These are phyloP conservation scores for Triops cancriformis DNA, from an alignment of 1,140 invertebrate genomes.

Conservation along the genomic window DNA sequence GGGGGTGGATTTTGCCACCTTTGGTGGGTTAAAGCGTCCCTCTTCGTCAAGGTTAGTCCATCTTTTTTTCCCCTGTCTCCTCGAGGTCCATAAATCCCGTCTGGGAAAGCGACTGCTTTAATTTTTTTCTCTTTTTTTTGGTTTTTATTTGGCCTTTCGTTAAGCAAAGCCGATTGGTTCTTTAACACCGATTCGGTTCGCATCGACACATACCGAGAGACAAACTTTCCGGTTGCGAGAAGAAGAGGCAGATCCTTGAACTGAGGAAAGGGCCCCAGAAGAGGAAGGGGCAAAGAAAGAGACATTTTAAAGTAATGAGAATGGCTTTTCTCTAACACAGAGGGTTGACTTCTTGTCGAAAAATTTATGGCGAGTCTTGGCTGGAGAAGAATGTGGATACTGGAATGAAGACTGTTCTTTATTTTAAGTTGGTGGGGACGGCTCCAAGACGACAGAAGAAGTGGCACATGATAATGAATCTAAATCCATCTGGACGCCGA, in stretches of 20 bases:
- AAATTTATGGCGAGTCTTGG: neutral
- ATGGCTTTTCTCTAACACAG: too few relatives aligned
- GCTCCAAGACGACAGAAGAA: neutral
- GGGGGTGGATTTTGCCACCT: neutral
- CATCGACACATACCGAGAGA: too few relatives aligned
- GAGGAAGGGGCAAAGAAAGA: too few relatives aligned
- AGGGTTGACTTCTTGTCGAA: too few relatives aligned
- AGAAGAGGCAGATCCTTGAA: too few relatives aligned
- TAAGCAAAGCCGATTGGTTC: too few relatives aligned
- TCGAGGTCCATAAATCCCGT: neutral
- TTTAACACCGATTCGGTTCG: too few relatives aligned
- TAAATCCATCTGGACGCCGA: neutral
- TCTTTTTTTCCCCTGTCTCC: neutral
- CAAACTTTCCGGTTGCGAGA: too few relatives aligned
- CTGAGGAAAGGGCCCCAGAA: too few relatives aligned
- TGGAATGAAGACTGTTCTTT: neutral
- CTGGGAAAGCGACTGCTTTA: neutral
- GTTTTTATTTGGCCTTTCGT: neutral
- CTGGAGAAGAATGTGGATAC: neutral
- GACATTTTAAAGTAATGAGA: too few relatives aligned
- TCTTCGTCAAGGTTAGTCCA: neutral
- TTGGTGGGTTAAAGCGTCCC: neutral
- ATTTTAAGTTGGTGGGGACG: neutral
- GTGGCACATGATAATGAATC: neutral
- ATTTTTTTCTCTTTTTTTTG: slow-evolving; percentile 14